phyloP scores from a whole-genome alignment of 1,140 invertebrate species.

The Tetranychus urticae region DNA sequence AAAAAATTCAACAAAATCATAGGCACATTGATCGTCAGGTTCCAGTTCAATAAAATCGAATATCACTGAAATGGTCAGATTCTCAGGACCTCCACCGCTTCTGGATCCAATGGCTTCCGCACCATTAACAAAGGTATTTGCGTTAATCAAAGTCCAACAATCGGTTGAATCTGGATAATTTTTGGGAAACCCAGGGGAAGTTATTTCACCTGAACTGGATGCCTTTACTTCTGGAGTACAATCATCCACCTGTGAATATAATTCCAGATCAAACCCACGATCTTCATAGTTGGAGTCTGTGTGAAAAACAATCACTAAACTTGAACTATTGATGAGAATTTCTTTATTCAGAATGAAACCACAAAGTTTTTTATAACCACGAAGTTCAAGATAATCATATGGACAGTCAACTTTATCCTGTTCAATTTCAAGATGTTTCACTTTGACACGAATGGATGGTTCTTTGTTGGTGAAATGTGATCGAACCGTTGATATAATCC shows the following conservation, averaged over 20 bases:
- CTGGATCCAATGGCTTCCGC: background rate
- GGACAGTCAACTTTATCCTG: constrained; percentile 8
- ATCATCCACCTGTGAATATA: constrained; percentile 6
- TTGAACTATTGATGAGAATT: constrained; percentile 8
- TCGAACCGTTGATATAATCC: constrained; percentile 1
- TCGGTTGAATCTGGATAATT: constrained; percentile 41
- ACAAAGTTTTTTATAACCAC: constrained; percentile 7
- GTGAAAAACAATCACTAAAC: constrained; percentile 8
- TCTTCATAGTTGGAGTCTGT: constrained; percentile 11
- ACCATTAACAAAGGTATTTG: background rate
- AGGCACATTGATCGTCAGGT: constrained; percentile 10
- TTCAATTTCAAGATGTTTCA: constrained; percentile 10
- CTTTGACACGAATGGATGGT: constrained; percentile 5
- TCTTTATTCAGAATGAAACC: constrained; percentile 8
- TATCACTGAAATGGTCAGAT: constrained; percentile 32
- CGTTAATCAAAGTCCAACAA: constrained; percentile 33
- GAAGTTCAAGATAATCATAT: constrained; percentile 9
- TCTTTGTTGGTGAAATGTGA: background rate
- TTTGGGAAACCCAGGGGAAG: constrained; percentile 40
- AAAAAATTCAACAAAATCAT: constrained; percentile 12
- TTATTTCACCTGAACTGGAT: constrained; percentile 19
- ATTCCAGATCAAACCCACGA: constrained; percentile 10
- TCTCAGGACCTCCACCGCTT: constrained; percentile 9
- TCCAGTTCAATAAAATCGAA: constrained; percentile 42
- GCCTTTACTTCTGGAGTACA: constrained; percentile 6